phyloP scores from a whole-genome alignment of 2,113 vertebrate genomes.

The Pongo pygmaeus region DNA sequence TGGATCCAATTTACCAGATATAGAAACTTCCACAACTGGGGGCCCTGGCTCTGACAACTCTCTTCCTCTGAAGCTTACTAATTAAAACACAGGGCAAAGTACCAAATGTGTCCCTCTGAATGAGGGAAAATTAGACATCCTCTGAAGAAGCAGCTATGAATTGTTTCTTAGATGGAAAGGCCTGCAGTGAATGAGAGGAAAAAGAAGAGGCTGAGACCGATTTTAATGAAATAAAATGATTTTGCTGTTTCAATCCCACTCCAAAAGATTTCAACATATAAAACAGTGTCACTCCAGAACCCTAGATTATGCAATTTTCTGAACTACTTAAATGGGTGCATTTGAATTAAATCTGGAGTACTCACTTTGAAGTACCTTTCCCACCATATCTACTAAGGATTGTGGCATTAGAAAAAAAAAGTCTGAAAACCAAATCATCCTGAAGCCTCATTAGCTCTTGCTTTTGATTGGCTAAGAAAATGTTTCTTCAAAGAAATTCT shows the following conservation, averaged over 20 bases:
- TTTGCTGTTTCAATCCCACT: not conserved
- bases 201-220: not conserved
- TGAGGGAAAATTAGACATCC: constrained; percentile 21
- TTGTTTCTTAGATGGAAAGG: not conserved
- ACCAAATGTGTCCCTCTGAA: not conserved
- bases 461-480: not conserved
- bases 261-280: not conserved
- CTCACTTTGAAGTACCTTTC: not conserved
- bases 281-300: not conserved
- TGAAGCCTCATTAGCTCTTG: not conserved
- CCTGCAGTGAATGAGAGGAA: not conserved
- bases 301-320: not conserved
- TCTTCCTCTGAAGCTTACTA: constrained; percentile 61
- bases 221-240: constrained; percentile 52
- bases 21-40: constrained; percentile 69
- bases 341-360: constrained; percentile 28
- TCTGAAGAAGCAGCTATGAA: not conserved
- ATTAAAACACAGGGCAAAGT: constrained; percentile 54
- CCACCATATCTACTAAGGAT: constrained; percentile 33
- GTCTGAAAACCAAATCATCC: not conserved
- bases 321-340: not conserved
- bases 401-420: not conserved
- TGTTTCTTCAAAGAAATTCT: not conserved
- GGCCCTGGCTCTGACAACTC: not conserved
- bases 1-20: constrained; percentile 66